phyloP scores from a whole-genome alignment of 2,113 vertebrate species.

The Pygoscelis adeliae region DNA sequence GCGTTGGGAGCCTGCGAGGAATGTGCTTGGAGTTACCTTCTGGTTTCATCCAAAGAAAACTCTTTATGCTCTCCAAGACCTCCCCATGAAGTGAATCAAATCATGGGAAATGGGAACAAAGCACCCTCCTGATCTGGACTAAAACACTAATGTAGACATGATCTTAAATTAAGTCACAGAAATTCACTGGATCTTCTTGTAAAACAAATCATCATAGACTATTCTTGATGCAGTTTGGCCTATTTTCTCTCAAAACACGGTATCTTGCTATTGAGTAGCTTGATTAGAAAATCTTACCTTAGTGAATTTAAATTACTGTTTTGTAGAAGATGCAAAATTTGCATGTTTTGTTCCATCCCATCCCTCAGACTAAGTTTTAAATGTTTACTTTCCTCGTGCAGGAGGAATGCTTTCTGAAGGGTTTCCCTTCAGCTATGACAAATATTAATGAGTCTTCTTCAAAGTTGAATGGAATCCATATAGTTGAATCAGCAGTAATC shows the following conservation, averaged over 20 bases:
- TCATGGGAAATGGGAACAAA: neutral
- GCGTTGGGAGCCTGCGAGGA: rapidly evolving
- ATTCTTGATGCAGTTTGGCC: neutral
- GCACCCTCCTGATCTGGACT: neutral
- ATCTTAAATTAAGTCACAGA: neutral
- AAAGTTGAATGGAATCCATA: neutral
- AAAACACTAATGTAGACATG: neutral
- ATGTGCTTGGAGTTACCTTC: neutral
- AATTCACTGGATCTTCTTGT: neutral
- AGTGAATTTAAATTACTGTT: neutral
- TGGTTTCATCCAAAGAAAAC: neutral
- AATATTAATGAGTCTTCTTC: neutral
- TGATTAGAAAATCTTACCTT: neutral
- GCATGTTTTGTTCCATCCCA: neutral
- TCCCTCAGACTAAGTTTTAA: neutral
- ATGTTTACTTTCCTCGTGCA: neutral
- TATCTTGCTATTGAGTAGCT: neutral
- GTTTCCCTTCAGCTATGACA: neutral
- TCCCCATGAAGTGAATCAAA: neutral
- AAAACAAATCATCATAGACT: neutral
- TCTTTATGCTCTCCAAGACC: neutral
- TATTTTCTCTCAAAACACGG: neutral
- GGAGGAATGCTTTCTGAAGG: neutral
- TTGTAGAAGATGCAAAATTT: neutral
- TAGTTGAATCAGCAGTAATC: neutral